These are phyloP conservation scores for Syrista parreyssii DNA, from an alignment of 2,888 invertebrate species.

Conservation along the genomic window DNA sequence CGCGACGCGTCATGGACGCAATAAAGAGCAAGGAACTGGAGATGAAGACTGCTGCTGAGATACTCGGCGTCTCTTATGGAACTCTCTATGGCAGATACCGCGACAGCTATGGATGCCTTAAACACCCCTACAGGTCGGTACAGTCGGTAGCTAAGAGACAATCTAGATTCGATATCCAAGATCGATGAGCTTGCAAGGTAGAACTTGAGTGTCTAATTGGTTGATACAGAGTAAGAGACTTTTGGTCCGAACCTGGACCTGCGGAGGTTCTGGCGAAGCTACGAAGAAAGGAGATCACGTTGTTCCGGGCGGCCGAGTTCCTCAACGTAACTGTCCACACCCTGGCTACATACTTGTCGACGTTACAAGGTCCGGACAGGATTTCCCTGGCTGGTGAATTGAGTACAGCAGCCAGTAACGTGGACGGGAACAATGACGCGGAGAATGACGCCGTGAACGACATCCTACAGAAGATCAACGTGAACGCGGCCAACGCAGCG, in stretches of 20 bases:
- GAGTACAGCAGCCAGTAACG: slow-evolving; percentile 51
- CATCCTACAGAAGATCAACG: slow-evolving; percentile 65
- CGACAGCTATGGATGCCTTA: slow-evolving; percentile 89
- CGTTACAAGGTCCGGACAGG: slow-evolving; percentile 69
- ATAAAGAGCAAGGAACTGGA: slow-evolving; percentile 91
- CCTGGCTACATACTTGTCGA: slow-evolving; percentile 77
- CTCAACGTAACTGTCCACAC: slow-evolving; percentile 82
- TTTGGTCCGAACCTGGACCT: slow-evolving; percentile 83
- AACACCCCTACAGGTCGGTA: slow-evolving; percentile 83
- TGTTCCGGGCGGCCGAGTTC: slow-evolving; percentile 80
- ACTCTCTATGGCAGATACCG: slow-evolving; percentile 90
- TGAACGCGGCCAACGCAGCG: slow-evolving; percentile 51
- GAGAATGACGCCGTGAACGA: slow-evolving; percentile 67
- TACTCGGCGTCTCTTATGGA: slow-evolving; percentile 90
- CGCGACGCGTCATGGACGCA: slow-evolving; percentile 88
- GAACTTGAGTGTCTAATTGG: neutral
- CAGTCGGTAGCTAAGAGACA: neutral
- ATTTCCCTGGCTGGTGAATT: slow-evolving; percentile 66
- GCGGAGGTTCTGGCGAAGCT: slow-evolving; percentile 79
- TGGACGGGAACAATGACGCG: slow-evolving; percentile 64
- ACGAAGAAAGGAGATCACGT: slow-evolving; percentile 78
- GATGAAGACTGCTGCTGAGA: slow-evolving; percentile 93
- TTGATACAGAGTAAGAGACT: slow-evolving; percentile 72
- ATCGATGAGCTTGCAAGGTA: neutral
- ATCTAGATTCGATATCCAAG: neutral